Evolutionary conservation across 2,888 invertebrate genomes (phyloP).

Genomic region (Drosophila paramelanica): DNA sequence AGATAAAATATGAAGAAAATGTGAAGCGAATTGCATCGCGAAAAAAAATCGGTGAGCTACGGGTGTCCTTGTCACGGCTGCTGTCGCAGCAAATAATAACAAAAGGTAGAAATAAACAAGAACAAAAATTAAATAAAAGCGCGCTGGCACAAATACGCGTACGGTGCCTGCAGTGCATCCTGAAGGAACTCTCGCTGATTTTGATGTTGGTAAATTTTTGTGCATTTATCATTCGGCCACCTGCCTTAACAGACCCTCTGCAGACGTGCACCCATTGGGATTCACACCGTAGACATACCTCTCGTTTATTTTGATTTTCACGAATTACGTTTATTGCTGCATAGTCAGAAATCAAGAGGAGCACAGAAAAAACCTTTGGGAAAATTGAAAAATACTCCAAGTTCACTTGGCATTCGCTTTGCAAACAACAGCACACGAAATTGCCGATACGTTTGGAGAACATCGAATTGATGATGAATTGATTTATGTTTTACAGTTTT

Average conservation of each 20-base stretch:
- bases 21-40: constrained; percentile 30
- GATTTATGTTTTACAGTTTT: constrained; percentile 58
- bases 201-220: constrained; percentile 53
- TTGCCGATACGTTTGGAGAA: constrained; percentile 43
- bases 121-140: constrained; percentile 21
- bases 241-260: neutral
- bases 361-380: neutral
- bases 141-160: constrained; percentile 8
- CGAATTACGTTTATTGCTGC: constrained; percentile 64
- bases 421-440: constrained; percentile 56
- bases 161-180: neutral
- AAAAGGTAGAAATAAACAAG: constrained; percentile 37
- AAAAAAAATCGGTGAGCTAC: constrained; percentile 48
- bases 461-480: constrained; percentile 69
- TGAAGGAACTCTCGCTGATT: constrained; percentile 44
- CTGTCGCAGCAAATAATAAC: constrained; percentile 55
- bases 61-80: constrained; percentile 54
- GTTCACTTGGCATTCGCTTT: constrained; percentile 63
- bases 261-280: constrained; percentile 27
- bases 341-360: constrained; percentile 22
- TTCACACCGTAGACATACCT: constrained; percentile 23
- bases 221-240: constrained; percentile 61
- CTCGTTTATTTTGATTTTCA: constrained; percentile 49
- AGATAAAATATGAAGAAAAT: constrained; percentile 13
- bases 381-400: constrained; percentile 68